Percentiles rank a stretch among this genome's conserved stretches.
phyloP scores from a whole-genome alignment of 2,888 invertebrate species.

The Calephelis perditalis region DNA sequence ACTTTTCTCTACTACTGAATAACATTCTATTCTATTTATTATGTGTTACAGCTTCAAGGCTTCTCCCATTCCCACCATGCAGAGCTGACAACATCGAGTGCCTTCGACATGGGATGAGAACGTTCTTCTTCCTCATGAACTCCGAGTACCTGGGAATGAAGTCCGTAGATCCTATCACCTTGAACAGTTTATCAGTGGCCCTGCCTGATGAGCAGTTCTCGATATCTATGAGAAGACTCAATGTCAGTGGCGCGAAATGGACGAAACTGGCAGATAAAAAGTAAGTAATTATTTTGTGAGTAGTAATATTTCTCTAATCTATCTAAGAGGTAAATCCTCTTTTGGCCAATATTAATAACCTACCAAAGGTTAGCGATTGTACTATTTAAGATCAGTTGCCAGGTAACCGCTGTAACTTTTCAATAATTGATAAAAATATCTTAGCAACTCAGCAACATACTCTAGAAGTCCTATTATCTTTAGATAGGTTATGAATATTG shows the following conservation, averaged over 20 bases:
- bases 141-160: conserved; percentile 56
- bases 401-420: too few relatives aligned
- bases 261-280: conserved; percentile 54
- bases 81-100: conserved; percentile 56
- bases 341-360: too few relatives aligned
- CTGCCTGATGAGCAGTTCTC: conserved; percentile 56
- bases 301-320: too few relatives aligned
- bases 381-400: too few relatives aligned
- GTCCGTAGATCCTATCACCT: conserved; percentile 49
- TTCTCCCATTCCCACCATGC: conserved; percentile 62
- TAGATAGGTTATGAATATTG: too few relatives aligned
- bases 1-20: too few relatives aligned
- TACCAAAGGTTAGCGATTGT: too few relatives aligned
- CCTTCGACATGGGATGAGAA: conserved; percentile 56
- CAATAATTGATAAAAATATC: too few relatives aligned
- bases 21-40: too few relatives aligned
- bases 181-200: conserved; percentile 56
- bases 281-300: conserved; percentile 34
- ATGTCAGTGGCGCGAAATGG: conserved; percentile 66
- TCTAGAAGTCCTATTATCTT: too few relatives aligned
- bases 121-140: conserved; percentile 68
- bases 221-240: conserved; percentile 55
- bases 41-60: conserved; percentile 29
- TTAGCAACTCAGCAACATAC: too few relatives aligned
- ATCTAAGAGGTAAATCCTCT: too few relatives aligned